phyloP scores from a whole-genome alignment of 1,140 invertebrate species.

The Drosophila ercepeae region DNA sequence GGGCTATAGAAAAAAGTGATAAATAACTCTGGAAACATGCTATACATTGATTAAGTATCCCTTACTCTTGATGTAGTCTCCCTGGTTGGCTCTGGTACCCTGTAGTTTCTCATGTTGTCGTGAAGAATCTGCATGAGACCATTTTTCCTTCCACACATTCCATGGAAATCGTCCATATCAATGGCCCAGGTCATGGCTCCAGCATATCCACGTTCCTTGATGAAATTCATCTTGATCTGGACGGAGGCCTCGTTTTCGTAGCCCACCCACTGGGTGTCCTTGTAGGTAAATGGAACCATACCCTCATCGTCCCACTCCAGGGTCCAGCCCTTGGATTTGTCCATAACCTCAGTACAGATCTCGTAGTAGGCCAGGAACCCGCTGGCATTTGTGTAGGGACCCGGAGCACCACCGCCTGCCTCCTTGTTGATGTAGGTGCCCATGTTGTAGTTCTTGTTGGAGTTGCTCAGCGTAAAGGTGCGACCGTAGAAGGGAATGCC shows the following conservation, averaged over 20 bases:
- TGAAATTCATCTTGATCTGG: conserved; percentile 94
- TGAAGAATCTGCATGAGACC: conserved; percentile 89
- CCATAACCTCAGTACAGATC: conserved; percentile 91
- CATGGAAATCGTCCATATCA: conserved; percentile 93
- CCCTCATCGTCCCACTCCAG: conserved; percentile 92
- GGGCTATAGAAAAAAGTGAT: conserved; percentile 84
- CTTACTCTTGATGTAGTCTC: conserved; percentile 87
- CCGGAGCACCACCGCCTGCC: conserved; percentile 92
- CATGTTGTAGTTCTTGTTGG: conserved; percentile 92
- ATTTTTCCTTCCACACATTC: conserved; percentile 90
- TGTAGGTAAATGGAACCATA: conserved; percentile 93
- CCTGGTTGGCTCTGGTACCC: conserved; percentile 88
- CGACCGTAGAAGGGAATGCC: conserved; percentile 94
- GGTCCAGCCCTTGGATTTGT: conserved; percentile 90
- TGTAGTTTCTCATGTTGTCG: conserved; percentile 90
- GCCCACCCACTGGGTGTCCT: conserved; percentile 95
- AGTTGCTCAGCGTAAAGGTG: conserved; percentile 90
- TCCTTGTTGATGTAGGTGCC: conserved; percentile 95
- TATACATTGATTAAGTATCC: conserved; percentile 83
- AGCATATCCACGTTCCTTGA: conserved; percentile 91
- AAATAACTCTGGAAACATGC: conserved; percentile 2
- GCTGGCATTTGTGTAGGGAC: conserved; percentile 92
- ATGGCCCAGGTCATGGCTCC: conserved; percentile 96
- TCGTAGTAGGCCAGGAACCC: conserved; percentile 96
- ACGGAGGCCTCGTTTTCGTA: conserved; percentile 89